A percentile compares a stretch with the other conserved stretches of the same genome.
Conservation (phyloP, 1,140 invertebrate genomes). For the Coenobita brevimanus region DNA sequence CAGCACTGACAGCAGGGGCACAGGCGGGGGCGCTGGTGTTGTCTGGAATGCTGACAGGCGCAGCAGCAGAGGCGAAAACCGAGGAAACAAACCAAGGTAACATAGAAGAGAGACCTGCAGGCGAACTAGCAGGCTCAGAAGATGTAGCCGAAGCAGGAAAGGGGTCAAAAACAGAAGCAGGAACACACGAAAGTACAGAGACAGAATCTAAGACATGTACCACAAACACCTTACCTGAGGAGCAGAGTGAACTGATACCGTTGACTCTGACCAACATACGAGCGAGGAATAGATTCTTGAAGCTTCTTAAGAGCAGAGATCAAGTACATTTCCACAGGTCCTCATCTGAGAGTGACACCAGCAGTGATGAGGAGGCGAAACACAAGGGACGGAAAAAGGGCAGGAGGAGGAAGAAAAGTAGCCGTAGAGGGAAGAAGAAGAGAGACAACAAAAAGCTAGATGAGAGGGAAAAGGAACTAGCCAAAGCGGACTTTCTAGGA, state of each 20-base stretch:
- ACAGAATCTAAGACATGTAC: too few species aligned
- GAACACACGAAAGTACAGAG: too few species aligned
- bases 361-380: background rate
- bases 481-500: background rate
- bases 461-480: background rate
- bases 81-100: too few species aligned
- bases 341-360: constrained; percentile 7
- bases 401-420: background rate
- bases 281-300: background rate
- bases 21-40: too few species aligned
- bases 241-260: background rate
- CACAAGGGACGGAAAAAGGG: background rate
- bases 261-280: background rate
- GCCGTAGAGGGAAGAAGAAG: background rate
- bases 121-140: background rate
- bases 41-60: too few species aligned
- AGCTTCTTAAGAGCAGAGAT: background rate
- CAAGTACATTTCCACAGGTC: background rate
- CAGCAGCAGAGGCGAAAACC: too few species aligned
- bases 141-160: background rate
- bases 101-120: too few species aligned
- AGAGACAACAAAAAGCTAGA: too few species aligned
- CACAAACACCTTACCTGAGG: background rate
- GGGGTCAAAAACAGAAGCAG: too few species aligned
- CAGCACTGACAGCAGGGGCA: too few species aligned